These are phyloP conservation scores for Trypoxylon attenuatum DNA, from an alignment of 2,888 invertebrate species.

Conservation along the genomic window DNA sequence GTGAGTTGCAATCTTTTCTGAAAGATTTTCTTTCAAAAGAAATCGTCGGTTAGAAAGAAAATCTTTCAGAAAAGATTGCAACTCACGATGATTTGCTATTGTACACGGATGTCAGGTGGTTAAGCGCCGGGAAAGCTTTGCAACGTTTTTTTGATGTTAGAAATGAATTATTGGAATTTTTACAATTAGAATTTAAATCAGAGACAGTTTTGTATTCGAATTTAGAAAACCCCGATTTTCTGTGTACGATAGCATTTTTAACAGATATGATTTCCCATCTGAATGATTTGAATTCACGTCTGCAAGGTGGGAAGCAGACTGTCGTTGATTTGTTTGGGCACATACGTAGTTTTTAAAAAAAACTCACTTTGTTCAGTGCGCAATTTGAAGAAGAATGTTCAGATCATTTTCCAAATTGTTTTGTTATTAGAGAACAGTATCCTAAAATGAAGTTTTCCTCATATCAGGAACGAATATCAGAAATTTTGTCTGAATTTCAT, in stretches of 20 bases:
- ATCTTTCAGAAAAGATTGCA: too few species aligned
- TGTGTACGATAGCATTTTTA: too few species aligned
- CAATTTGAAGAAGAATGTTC: not conserved
- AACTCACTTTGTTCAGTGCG: not conserved
- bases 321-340: not conserved
- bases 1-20: constrained; percentile 2
- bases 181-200: not conserved
- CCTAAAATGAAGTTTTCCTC: too few species aligned
- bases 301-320: too few species aligned
- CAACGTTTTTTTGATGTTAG: not conserved
- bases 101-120: not conserved
- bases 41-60: too few species aligned
- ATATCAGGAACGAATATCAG: too few species aligned
- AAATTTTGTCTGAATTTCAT: not conserved
- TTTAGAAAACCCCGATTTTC: too few species aligned
- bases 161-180: not conserved
- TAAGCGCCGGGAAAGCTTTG: not conserved
- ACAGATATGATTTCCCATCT: too few species aligned
- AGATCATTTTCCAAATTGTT: not conserved
- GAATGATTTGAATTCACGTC: too few species aligned
- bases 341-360: not conserved
- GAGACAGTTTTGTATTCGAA: too few species aligned
- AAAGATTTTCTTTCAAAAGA: too few species aligned
- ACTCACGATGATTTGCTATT: not conserved
- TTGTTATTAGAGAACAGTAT: not conserved